Percentiles rank a stretch among this genome's conserved stretches.
Conservation (phyloP, 2,797 vertebrate species). For the Pseudomugil gertrudae region DNA sequence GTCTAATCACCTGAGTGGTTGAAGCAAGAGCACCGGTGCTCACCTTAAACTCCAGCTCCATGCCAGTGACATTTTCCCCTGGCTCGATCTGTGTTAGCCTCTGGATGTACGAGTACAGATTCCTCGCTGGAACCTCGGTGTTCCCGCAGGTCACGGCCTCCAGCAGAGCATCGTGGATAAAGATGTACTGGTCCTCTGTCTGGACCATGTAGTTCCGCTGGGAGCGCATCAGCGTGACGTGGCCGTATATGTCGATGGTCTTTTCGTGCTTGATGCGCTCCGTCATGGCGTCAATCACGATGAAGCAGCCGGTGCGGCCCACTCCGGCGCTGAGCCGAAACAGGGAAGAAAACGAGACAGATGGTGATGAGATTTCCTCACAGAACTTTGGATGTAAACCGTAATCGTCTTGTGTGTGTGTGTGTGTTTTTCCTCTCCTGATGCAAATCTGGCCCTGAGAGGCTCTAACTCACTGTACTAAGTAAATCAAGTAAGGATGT, state of each 20-base stretch:
- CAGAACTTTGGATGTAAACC: conserved; percentile 16
- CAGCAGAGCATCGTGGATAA: conserved; percentile 96
- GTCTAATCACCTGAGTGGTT: background rate
- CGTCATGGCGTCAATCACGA: conserved; percentile 98
- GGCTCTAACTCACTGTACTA: conserved; percentile 27
- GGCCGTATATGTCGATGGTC: conserved; percentile 96
- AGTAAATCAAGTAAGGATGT: conserved; percentile 53
- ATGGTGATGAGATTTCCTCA: conserved; percentile 26
- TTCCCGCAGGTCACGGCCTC: conserved; percentile 97
- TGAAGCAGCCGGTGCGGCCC: conserved; percentile 97
- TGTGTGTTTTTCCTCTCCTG: conserved; percentile 10
- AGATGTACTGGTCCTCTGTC: conserved; percentile 98
- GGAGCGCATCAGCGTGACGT: conserved; percentile 98
- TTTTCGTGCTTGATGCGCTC: conserved; percentile 99
- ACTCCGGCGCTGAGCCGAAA: conserved; percentile 88
- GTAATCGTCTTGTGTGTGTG: conserved; percentile 12
- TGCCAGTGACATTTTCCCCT: conserved; percentile 95
- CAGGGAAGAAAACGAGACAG: background rate
- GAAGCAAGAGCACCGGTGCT: conserved; percentile 35
- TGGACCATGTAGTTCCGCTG: conserved; percentile 99
- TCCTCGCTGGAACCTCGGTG: conserved; percentile 98
- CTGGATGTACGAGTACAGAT: conserved; percentile 98
- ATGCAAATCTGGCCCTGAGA: conserved; percentile 29
- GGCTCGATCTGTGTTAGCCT: conserved; percentile 95
- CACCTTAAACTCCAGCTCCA: conserved; percentile 99